Evolutionary conservation across 2,113 vertebrate species (phyloP).

Genomic region (Hemiprocne comata): DNA sequence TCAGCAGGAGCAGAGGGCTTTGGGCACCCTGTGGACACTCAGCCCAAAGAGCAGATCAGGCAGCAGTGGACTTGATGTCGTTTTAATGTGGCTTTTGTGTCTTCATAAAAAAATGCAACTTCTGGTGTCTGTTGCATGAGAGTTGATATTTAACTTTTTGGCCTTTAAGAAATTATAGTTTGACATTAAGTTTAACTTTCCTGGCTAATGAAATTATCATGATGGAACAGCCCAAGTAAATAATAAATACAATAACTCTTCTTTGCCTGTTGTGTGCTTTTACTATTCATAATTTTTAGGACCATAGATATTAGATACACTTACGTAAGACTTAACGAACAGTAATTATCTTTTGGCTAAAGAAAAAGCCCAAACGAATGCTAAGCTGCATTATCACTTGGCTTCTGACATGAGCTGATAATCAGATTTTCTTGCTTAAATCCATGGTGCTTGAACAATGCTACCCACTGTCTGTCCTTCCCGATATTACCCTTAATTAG

Average conservation of each 20-base stretch:
- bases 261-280: slow-evolving; percentile 80
- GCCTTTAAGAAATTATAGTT: slow-evolving; percentile 79
- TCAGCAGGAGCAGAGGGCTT: neutral
- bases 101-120: slow-evolving; percentile 23
- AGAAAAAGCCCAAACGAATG: slow-evolving; percentile 91
- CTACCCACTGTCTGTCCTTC: slow-evolving; percentile 91
- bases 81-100: slow-evolving; percentile 45
- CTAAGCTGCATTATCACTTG: slow-evolving; percentile 97
- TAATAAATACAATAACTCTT: slow-evolving; percentile 83
- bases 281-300: slow-evolving; percentile 84
- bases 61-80: neutral
- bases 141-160: slow-evolving; percentile 77
- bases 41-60: neutral
- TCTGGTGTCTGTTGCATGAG: slow-evolving; percentile 61
- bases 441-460: slow-evolving; percentile 92
- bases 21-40: neutral
- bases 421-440: slow-evolving; percentile 99
- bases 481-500: slow-evolving; percentile 97
- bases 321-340: slow-evolving; percentile 86
- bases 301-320: slow-evolving; percentile 83
- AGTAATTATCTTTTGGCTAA: slow-evolving; percentile 93
- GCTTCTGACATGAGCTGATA: slow-evolving; percentile 99
- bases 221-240: slow-evolving; percentile 77
- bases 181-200: slow-evolving; percentile 78
- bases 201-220: slow-evolving; percentile 80